Evolutionary conservation across 1,140 invertebrate genomes (phyloP), one percentile per base, ranked within the genome.

Genomic region (Musca vetustissima): DNA sequence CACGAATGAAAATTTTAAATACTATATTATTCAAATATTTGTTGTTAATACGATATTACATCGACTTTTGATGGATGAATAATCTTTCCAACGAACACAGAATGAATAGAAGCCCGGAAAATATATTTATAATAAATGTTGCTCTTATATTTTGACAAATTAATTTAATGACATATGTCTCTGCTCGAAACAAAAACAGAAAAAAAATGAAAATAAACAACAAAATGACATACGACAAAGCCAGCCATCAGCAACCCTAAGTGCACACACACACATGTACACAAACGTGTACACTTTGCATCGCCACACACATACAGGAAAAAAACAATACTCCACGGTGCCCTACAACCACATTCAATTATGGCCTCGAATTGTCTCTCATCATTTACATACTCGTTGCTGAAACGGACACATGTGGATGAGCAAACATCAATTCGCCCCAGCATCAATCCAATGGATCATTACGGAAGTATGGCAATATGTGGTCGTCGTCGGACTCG

Each of bases 401-500:
- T 43, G 6, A 11, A 43, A 43, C 36, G 36, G 36, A 43, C 36
- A 43, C 11, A 43, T 43, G 4, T 43, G 36, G 36, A 43, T 43
- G 36, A 43, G 36, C 36, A 43, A 43, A 43, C 36, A 43, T 43
- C 36, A 61, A 36, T 22, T 36, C 28, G 25, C 57, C 36, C 28
- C 25, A 43, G 36, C 36, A 8, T 43, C 36, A 43, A 13, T 43
- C n/a, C 25, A 61, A 61, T 61, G 57, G 57, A 61, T 61, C 57
- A 61, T 61, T 61, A 61, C 57, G 57, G 57, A 61, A 61, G 57
- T 61, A 61, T 61, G 32, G 57, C 57, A 61, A 61, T 61, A n/a
- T 61, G 57, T 61, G 57, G 57, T 61, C 57, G 25, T 61, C 17
- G 57, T 19, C 36, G 57, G 28, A 28, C 15, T 28, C n/a, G 32